Evolutionary conservation across 2,888 invertebrate genomes (phyloP), one percentile per base, ranked within the genome.

Genomic region (Caenorhabditis zanzibari): DNA sequence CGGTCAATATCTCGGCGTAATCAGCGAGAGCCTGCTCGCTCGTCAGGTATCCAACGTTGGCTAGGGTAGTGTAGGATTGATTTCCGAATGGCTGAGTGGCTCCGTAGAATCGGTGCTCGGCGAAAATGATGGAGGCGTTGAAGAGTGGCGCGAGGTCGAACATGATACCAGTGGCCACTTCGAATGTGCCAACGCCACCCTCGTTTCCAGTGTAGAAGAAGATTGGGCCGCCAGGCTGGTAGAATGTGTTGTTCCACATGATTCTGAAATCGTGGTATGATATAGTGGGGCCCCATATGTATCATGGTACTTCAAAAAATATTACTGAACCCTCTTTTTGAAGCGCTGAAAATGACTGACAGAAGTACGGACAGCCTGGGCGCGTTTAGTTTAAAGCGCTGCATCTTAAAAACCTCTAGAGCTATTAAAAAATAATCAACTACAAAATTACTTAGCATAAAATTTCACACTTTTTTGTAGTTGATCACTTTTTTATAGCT

Each of bases 141-240:
- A 96, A 96, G 89, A 95, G 93, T 6, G 94, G 93, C 0, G 97
- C 97, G 83, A 95, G 95, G 69, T 97, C 96, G 96, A 96, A 97
- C 94, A 98, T 95, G 91, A 97, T 96, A 22, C 98, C 94, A 0
- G 96, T 96, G 93, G 97, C 96, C 90, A 96, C 94, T 0, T 96
- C 96, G 93, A 98, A 98, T 90, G 95, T 93, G 91, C 95, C 95
- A 89, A 98, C 96, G 91, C 95, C 95, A 54, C 97, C 98, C 94
- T 98, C 98, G 94, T 98, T 98, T 87, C 98, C 98, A 0, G 97
- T 96, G 91, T 97, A 97, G 93, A 96, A 95, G 92, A 98, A 97
- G 89, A 98, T 96, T 0, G 98, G 97, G 61, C 90, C 90, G 61
- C 94, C 93, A 24, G 92, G 92, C n/a, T 74, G 41, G 82, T 89